Conservation (phyloP, 2,797 vertebrate species). For the Schizothorax lantsangensis region DNA sequence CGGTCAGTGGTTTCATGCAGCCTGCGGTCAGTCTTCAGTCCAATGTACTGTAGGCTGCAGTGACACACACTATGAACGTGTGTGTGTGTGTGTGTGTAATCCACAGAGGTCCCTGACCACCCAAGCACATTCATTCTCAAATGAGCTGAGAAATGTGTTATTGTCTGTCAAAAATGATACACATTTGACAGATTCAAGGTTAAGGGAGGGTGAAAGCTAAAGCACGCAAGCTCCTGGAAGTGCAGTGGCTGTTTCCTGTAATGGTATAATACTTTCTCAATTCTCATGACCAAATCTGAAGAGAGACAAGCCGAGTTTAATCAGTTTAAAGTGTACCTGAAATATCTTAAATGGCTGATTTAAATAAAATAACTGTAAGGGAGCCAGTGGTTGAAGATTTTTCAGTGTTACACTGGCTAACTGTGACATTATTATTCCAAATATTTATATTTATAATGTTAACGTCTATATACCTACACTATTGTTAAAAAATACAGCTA, state of each 20-base stretch:
- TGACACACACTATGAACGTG: slow-evolving; percentile 58
- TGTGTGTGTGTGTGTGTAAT: slow-evolving; percentile 53
- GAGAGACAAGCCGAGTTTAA: slow-evolving; percentile 1
- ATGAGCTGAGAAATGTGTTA: slow-evolving; percentile 63
- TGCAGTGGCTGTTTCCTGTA: slow-evolving; percentile 51
- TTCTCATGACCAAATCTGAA: slow-evolving; percentile 39
- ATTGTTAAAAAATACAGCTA: not conserved
- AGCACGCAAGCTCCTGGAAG: slow-evolving; percentile 49
- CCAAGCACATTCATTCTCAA: slow-evolving; percentile 63
- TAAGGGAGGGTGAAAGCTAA: slow-evolving; percentile 52
- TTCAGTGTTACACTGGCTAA: not conserved
- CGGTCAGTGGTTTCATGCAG: slow-evolving; percentile 64
- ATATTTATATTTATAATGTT: not conserved
- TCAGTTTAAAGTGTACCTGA: not conserved
- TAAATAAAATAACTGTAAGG: not conserved
- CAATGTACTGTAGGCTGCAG: slow-evolving; percentile 56
- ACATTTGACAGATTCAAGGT: slow-evolving; percentile 61
- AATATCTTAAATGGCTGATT: not conserved
- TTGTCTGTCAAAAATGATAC: slow-evolving; percentile 62
- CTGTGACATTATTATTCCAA: not conserved
- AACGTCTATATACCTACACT: not conserved
- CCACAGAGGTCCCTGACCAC: slow-evolving; percentile 58
- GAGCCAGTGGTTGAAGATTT: too few relatives aligned
- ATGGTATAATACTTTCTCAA: slow-evolving; percentile 33
- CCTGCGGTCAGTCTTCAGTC: slow-evolving; percentile 66